These are phyloP conservation scores for Coreius guichenoti DNA, from an alignment of 2,797 vertebrate species.

Conservation along the genomic window DNA sequence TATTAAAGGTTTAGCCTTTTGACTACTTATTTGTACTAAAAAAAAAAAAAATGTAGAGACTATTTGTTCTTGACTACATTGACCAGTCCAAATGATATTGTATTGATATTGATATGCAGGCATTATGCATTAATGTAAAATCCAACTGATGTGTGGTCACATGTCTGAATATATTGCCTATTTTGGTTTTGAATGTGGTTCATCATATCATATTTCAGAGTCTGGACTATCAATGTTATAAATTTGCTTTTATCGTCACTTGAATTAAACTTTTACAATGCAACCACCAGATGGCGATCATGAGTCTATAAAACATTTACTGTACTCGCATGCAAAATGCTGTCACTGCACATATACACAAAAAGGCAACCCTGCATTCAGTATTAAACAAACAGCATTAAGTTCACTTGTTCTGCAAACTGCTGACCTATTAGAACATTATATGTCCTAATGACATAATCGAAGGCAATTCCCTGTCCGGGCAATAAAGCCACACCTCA, in stretches of 20 bases:
- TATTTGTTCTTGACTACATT: background rate
- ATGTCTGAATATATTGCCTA: background rate
- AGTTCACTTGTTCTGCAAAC: conserved; percentile 8
- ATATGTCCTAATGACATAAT: background rate
- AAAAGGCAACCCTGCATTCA: background rate
- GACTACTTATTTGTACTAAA: background rate
- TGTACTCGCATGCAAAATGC: background rate
- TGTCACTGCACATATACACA: conserved; percentile 12
- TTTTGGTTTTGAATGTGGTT: background rate
- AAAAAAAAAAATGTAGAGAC: background rate
- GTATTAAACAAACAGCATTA: conserved; percentile 18
- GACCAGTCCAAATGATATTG: background rate
- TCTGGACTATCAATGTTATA: background rate
- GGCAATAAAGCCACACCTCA: background rate
- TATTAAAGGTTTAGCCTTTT: background rate
- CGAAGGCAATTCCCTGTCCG: conserved; percentile 9
- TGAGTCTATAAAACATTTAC: conserved; percentile 42
- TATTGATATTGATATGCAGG: background rate
- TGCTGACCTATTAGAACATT: background rate
- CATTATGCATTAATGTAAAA: background rate
- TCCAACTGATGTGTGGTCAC: background rate
- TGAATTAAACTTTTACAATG: conserved; percentile 51
- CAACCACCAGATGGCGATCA: conserved; percentile 77
- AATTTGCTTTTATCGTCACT: background rate
- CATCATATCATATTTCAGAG: background rate